phyloP scores from a whole-genome alignment of 2,113 vertebrate species.

The Crotalus viridis region DNA sequence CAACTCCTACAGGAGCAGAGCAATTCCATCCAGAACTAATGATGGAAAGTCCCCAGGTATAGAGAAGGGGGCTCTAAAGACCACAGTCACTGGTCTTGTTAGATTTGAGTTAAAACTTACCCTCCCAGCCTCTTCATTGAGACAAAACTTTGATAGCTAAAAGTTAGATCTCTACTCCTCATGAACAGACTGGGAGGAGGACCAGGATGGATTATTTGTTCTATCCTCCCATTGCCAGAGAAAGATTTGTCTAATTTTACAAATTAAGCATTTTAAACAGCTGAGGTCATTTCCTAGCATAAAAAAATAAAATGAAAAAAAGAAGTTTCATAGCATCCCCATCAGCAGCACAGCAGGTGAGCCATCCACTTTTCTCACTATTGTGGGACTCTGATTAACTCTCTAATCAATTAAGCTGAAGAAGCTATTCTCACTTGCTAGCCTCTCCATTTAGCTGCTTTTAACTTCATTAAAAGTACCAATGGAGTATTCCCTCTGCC shows the following conservation, averaged over 20 bases:
- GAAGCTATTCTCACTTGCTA: constrained; percentile 45
- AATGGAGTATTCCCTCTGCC: constrained; percentile 5
- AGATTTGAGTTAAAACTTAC: neutral
- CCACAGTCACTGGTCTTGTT: neutral
- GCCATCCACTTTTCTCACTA: constrained; percentile 44
- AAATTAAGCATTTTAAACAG: constrained; percentile 24
- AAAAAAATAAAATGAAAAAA: constrained; percentile 32
- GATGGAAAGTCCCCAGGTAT: neutral
- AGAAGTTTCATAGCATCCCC: constrained; percentile 36
- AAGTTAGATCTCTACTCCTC: neutral
- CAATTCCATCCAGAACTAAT: neutral
- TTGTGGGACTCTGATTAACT: constrained; percentile 50
- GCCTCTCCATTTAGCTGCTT: constrained; percentile 45
- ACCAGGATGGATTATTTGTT: neutral
- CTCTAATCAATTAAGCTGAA: constrained; percentile 49
- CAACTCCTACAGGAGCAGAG: neutral
- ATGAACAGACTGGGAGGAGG: neutral
- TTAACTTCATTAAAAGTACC: constrained; percentile 48
- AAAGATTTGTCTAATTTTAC: neutral
- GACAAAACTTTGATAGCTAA: neutral
- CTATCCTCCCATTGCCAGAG: neutral
- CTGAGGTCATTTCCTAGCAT: constrained; percentile 18
- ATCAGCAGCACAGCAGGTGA: constrained; percentile 48
- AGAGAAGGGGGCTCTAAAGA: neutral
- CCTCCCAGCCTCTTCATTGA: neutral